Base-by-base conservation (phyloP, 2,797 vertebrate genomes). In the Phataginus tetradactyla region DNA sequence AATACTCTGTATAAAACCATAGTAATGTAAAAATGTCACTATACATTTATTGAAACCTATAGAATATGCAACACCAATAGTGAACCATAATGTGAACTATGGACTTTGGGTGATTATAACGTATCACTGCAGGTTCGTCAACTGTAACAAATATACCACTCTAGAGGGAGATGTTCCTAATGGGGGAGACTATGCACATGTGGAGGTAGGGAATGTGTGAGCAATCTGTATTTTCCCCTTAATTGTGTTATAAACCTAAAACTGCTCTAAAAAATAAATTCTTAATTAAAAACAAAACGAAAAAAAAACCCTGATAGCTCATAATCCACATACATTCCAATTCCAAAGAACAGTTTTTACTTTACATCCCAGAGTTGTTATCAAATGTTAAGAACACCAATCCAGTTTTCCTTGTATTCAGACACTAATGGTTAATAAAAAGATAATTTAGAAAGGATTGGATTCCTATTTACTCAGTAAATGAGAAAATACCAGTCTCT, bases 381-480 rank as follows among this genome's bases (percentile, higher is more conserved):
- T 39, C 18, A 39, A 88, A 81, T 49, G 9, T 49, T 45, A 71
- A 84, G 34, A 13, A 72, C 94, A 86, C 7, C 13, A 59, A 72
- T 17, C 29, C 20, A 81, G 14, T 1, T 75, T n/a, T 51, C 57
- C 77, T 66, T 72, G 3, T 34, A 80, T 59, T 81, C 29, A 94
- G 51, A 86, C 7, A 81, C 21, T 34, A 27, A 45, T 39, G 25
- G 86, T 34, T 77, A 72, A 69, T 69, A 63, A 87, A 89, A 92
- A 90, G 15, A 59, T 77, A 66, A 80, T 81, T 89, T 90, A 88
- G 37, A 95, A 63, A 72, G 12, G 77, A 80, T 20, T 37, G 2
- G 86, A 59, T 94, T 69, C 29, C 8, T 32, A 87, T 84, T 57
- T 42, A 59, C 72, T 92, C 53, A 61, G 3, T 45, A 83, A 39